Base-by-base conservation (phyloP, 2,888 invertebrate species). In the Busseola fusca region DNA sequence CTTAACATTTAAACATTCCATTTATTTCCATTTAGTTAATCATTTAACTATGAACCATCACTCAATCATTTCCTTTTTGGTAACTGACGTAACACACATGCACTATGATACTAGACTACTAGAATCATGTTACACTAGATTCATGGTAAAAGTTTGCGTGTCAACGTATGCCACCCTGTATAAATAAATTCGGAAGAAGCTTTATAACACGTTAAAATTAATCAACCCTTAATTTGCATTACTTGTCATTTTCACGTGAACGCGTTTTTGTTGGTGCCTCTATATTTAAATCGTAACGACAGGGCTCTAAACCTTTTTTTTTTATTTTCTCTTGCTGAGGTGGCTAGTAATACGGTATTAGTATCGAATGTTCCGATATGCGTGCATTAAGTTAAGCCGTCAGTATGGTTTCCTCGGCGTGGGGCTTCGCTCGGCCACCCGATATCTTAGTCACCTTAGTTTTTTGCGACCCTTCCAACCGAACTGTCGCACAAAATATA, bases 351-450 rank as follows among this genome's bases (percentile, higher is more conserved):
- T 69, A 82, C 63, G 71, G 78, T 71, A 83, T 83, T 81, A 81
- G 83, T 89, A 84, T 89, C 89, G 81, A 85, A 84, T 88, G 88
- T 86, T 86, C 81, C 78, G 70, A 84, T 84, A 81, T 86, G 87
- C 85, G 78, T 86, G 88, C 81, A 86, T 87, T 92, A 92, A 91
- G 86, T 87, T 93, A 92, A 91, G 91, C 92, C 92, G 90, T 88
- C 88, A 91, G 91, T 95, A 95, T 87, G 95, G 95, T 92, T 95
- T 95, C 95, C 85, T 87, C 91, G 92, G 92, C 92, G 85, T 78
- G 65, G 72, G 83, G 91, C 80, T 85, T 92, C 84, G 84, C 80
- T 64, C 64, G 74, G 82, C 74, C 68, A 81, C 59, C 77, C 84
- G 85, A 85, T 79, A 84, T 72, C 68, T 77, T 83, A 78, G 80